A percentile compares a stretch with the other conserved stretches of the same genome.
phyloP scores from a whole-genome alignment of 1,140 invertebrate genomes.

The Bombus balteatus region DNA sequence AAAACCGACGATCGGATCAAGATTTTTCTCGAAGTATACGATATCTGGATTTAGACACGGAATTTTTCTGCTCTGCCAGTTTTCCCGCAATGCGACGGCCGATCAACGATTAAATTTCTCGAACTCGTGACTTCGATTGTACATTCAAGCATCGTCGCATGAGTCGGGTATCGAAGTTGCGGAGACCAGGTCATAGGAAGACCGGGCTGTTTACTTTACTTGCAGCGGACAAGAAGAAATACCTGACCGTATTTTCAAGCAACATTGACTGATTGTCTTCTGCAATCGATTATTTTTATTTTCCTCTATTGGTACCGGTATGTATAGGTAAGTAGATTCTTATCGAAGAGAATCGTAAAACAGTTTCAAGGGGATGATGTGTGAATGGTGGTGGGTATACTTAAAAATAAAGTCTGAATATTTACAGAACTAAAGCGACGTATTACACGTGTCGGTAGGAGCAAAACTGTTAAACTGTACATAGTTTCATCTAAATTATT shows the following conservation, averaged over 20 bases:
- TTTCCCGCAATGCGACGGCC: constrained; percentile 41
- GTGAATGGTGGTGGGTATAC: too few relatives aligned
- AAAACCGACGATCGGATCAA: too few relatives aligned
- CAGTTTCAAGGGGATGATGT: too few relatives aligned
- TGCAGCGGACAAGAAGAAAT: constrained; percentile 10
- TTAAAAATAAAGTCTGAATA: too few relatives aligned
- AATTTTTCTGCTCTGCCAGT: constrained; percentile 8
- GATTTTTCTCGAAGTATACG: background rate
- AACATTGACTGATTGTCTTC: constrained; percentile 14
- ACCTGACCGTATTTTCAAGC: constrained; percentile 43
- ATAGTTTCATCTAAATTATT: too few relatives aligned
- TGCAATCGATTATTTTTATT: constrained; percentile 40
- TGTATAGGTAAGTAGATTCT: constrained; percentile 31
- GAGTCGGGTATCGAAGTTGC: constrained; percentile 2
- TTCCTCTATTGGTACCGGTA: background rate
- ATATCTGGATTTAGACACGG: background rate
- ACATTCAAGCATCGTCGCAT: constrained; percentile 35
- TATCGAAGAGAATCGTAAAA: constrained; percentile 24
- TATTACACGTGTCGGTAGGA: too few relatives aligned
- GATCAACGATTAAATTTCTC: constrained; percentile 46
- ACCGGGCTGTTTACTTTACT: constrained; percentile 17
- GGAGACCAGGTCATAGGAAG: background rate
- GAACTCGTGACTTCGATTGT: constrained; percentile 38
- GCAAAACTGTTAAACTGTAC: too few relatives aligned
- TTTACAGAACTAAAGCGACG: too few relatives aligned